These are phyloP conservation scores for Myxocyprinus asiaticus DNA, from an alignment of 2,113 vertebrate species.

Conservation along the genomic window DNA sequence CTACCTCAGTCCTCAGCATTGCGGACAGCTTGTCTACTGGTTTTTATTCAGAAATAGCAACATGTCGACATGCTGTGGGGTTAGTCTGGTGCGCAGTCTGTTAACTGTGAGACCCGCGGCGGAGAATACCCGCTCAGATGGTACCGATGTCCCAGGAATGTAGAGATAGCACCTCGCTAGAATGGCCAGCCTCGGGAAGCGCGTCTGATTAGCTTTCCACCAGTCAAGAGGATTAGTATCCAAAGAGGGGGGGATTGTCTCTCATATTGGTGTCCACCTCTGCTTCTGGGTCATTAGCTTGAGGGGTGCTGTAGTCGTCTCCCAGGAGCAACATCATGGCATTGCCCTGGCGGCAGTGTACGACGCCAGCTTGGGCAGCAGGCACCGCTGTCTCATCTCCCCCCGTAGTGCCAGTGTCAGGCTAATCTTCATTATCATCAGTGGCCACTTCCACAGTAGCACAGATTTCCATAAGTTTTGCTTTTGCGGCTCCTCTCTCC, in stretches of 20 bases:
- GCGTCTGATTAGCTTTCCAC: conserved; percentile 63
- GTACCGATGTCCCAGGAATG: conserved; percentile 59
- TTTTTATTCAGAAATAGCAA: conserved; percentile 55
- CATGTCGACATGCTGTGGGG: conserved; percentile 61
- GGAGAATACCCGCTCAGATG: conserved; percentile 54
- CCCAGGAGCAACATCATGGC: conserved; percentile 66
- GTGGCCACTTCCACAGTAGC: too few species aligned
- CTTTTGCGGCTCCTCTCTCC: too few species aligned
- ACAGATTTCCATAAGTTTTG: too few species aligned
- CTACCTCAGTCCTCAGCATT: not conserved
- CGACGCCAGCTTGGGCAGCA: too few species aligned
- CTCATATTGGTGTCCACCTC: conserved; percentile 67
- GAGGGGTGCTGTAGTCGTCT: conserved; percentile 62
- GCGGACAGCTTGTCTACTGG: not conserved
- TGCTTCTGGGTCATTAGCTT: conserved; percentile 28
- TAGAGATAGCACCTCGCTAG: conserved; percentile 63
- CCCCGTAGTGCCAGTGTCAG: too few species aligned
- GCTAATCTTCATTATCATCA: too few species aligned
- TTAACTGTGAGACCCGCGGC: conserved; percentile 61
- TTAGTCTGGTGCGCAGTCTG: conserved; percentile 60
- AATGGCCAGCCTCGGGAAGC: conserved; percentile 64
- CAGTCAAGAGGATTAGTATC: conserved; percentile 67
- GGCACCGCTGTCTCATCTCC: too few species aligned
- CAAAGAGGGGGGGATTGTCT: conserved; percentile 64
- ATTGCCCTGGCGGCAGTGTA: conserved; percentile 47